Base-by-base conservation (phyloP, 2,797 vertebrate species). In the Protosalanx chinensis region DNA sequence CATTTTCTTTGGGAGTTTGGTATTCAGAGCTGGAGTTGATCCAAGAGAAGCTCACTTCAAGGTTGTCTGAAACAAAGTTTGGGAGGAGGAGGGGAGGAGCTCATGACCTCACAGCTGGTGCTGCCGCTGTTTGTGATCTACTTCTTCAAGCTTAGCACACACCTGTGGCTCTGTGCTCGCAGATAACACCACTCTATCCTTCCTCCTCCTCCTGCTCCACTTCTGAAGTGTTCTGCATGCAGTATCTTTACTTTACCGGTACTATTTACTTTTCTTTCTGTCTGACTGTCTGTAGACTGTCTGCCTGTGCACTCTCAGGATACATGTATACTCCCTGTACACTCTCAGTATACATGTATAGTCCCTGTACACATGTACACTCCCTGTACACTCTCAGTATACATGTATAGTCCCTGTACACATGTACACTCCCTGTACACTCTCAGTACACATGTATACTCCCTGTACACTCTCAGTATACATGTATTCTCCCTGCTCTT, bases 41-140 rank as follows among this genome's bases (percentile, higher is more conserved):
- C 90, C 90, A 33, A 87, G 87, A 90, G 85, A 86, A 86, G 6
- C 35, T 12, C 13, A 64, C 20, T 66, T 84, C 91, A 85, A 90
- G 91, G 92, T 92, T 89, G 88, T 88, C 88, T 29, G 46, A 51
- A 2, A 20, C 23, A 12, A 27, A 66, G 64, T 85, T 81, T 86
- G 72, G 77, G 86, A 87, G 86, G 70, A 91, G 91, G 89, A 87
- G 85, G 12, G 80, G 85, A 87, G 84, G 92, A 94, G 93, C 93
- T 92, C 91, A 93, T 94, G 91, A 87, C 82, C 83, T 83, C 91
- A 90, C 90, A 92, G 91, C 93, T 94, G 93, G 91, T 88, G 88
- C 92, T 94, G 93, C 92, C 92, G 91, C 90, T 90, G 91, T 89
- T 89, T 75, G 82, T 82, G 85, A 76, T 72, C 82, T 87, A 88